Conservation (phyloP, 2,113 vertebrate species). For the Chrysemys picta region DNA sequence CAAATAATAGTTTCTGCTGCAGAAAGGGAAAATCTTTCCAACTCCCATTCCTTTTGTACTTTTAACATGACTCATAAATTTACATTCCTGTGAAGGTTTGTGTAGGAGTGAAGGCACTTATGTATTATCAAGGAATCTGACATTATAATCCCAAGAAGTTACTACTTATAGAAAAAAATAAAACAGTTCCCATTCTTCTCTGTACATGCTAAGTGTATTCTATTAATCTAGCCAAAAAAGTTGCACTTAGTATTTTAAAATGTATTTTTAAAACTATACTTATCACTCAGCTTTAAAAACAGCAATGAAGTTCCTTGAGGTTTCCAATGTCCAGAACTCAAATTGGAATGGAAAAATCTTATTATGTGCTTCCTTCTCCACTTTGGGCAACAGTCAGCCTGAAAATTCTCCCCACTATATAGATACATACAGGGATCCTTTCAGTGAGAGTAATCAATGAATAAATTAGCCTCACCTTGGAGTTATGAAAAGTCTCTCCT, state of each 20-base stretch:
- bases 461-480: neutral
- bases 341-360: neutral
- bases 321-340: neutral
- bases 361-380: neutral
- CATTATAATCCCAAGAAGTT: slow-evolving; percentile 68
- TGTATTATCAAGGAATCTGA: slow-evolving; percentile 73
- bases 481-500: neutral
- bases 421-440: neutral
- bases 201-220: slow-evolving; percentile 17
- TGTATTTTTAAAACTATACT: slow-evolving; percentile 34
- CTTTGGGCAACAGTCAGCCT: neutral
- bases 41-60: slow-evolving; percentile 46
- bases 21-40: slow-evolving; percentile 68
- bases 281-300: slow-evolving; percentile 1
- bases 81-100: slow-evolving; percentile 69
- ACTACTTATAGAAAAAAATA: slow-evolving; percentile 68
- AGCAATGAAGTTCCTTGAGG: neutral
- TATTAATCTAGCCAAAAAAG: slow-evolving; percentile 32
- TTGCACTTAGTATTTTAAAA: slow-evolving; percentile 25
- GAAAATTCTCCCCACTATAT: neutral
- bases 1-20: slow-evolving; percentile 62
- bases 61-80: slow-evolving; percentile 71
- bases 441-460: neutral
- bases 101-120: slow-evolving; percentile 77
- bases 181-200: slow-evolving; percentile 30